Base-by-base conservation (phyloP, 2,888 invertebrate species). In the Rotaria macrura region DNA sequence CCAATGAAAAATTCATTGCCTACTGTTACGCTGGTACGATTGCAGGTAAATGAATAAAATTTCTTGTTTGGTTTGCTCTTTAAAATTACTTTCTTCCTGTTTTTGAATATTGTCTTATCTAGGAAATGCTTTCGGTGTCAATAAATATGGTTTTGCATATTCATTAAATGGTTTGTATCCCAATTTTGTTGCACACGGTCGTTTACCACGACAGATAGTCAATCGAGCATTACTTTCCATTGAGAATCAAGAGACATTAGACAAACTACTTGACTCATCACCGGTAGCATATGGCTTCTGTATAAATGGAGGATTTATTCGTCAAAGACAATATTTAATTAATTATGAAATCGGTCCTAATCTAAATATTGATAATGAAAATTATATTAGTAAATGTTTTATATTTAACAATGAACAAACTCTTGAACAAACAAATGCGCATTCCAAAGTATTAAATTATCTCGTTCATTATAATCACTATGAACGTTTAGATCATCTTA, bases 241-340 rank as follows among this genome's bases (percentile, higher is more conserved):
- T 17, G 54, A 74, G n/a, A 86, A 55, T 54, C 55, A 84, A 43
- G 34, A 40, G 23, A 79, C 84, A 29, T 57, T 86, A 55, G 86
- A 86, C 47, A 25, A 74, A n/a, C 40, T 84, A 34, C 20, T 86
- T 40, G n/a, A 40, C 17, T 55, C 55, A n/a, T 49, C 55, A 49
- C 84, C 86, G 6, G 40, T 79, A 38, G 86, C 86, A 34, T 86
- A 55, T 38, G 86, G 86, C 4, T 86, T 86, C 57, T 84, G 83
- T 74, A 54, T 84, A 1, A 49, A 85, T 47, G 40, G 43, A 9
- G 84, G 43, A 17, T 84, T 84, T 40, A 10, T 25, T 29, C 43
- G 25, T 79, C 79, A 79, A 43, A 5, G 3, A 1, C 14, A 25
- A 25, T 43, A 43, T 43, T 43, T 79, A 79, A 40, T 79, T n/a